A percentile compares a stretch with the other conserved stretches of the same genome.
Evolutionary conservation across 2,888 invertebrate genomes (phyloP).

Genomic region (Hypomecis punctinalis): DNA sequence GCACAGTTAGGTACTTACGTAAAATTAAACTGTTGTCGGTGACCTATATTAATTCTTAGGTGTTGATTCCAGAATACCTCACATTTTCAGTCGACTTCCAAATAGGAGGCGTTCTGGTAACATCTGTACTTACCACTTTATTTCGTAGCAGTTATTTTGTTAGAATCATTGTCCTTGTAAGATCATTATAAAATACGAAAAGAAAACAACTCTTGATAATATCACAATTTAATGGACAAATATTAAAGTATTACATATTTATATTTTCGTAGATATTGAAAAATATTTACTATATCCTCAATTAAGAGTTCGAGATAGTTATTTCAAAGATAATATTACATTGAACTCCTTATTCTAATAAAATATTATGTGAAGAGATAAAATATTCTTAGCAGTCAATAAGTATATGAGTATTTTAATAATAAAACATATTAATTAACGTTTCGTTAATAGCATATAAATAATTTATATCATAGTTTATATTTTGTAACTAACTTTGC

Average conservation of each 20-base stretch:
- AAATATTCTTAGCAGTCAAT: constrained; percentile 33
- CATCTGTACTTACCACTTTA: too few species aligned
- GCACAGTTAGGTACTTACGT: too few species aligned
- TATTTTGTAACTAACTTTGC: constrained; percentile 10
- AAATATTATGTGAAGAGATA: constrained; percentile 30
- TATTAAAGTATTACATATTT: constrained; percentile 52
- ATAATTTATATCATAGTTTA: constrained; percentile 3
- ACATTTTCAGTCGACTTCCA: too few species aligned
- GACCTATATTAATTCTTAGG: too few species aligned
- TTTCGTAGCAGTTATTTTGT: too few species aligned
- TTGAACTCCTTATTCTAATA: constrained; percentile 27
- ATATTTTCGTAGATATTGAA: constrained; percentile 51
- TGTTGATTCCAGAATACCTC: too few species aligned
- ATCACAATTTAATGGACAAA: constrained; percentile 83
- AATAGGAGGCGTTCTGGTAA: too few species aligned
- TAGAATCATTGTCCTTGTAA: too few species aligned
- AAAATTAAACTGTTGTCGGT: too few species aligned
- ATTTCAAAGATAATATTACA: constrained; percentile 4
- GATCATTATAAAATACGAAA: neutral
- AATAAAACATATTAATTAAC: constrained; percentile 17
- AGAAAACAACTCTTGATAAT: constrained; percentile 54
- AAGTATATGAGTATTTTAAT: constrained; percentile 27
- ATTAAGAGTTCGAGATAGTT: constrained; percentile 19
- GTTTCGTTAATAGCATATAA: constrained; percentile 22
- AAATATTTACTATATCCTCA: constrained; percentile 37